Base-by-base conservation (phyloP, 53 echinoderm and acorn worm genomes). In the Echinometra lucunter region DNA sequence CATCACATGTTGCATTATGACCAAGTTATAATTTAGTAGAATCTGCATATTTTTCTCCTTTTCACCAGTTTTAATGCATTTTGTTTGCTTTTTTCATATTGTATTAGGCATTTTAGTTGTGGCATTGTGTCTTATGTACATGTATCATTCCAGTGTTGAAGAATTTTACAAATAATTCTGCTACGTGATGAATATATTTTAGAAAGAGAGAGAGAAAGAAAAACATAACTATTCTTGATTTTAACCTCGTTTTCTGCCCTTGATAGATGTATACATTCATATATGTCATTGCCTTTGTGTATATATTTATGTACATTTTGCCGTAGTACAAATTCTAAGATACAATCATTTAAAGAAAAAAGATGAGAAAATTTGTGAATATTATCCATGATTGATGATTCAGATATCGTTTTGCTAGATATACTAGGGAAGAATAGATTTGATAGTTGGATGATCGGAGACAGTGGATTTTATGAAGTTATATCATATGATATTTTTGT, bases 231-330 rank as follows among this genome's bases (percentile, higher is more conserved):
- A 92, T 92, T 92, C 78, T 56, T 12, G 70, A 45, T 74, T 80
- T 19, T 35, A 56, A 78, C 28, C n/a, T 28, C 45, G 47, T 69
- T 69, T 69, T 70, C 53, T 45, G n/a, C 67, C 92, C 55, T 18
- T 92, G 35, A 45, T 78, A 85, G 94, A 82, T 85, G 94, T 94
- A 94, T 63, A 94, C 66, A 94, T 83, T 94, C 40, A 81, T 93
- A 40, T 92, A 60, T 35, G 70, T 78, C 53, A 63, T 83, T 94
- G 94, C 94, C 94, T 94, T 85, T 94, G 94, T 94, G 94, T 94
- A 94, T 94, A 94, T 94, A 83, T 83, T 82, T 94, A 38, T 94
- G 94, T 94, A 94, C 63, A 94, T 94, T 92, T 94, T 94, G 94
- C 94, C 44, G 60, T 94, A 83, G 85, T 83, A 57, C 82, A 94